Conservation (phyloP, 2,797 vertebrate genomes). For the Hyperoplus immaculatus region DNA sequence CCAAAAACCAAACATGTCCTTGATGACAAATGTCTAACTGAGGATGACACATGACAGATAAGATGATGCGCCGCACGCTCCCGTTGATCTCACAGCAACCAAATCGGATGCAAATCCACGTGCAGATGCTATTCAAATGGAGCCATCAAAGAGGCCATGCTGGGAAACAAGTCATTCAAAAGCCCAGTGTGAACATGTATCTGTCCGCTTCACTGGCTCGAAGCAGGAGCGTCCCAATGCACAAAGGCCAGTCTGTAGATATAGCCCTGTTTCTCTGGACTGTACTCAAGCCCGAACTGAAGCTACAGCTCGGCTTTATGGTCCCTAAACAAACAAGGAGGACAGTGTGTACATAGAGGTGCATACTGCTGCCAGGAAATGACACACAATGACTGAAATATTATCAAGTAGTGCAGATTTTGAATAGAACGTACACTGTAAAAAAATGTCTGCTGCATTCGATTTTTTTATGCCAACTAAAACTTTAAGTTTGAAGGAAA, state of each 20-base stretch:
- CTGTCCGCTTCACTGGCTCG: slow-evolving; percentile 23
- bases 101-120: slow-evolving; percentile 76
- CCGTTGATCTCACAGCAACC: slow-evolving; percentile 53
- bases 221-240: slow-evolving; percentile 21
- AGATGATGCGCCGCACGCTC: slow-evolving; percentile 3
- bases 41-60: slow-evolving; percentile 34
- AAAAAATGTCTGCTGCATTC: no score
- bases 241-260: slow-evolving; percentile 39
- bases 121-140: slow-evolving; percentile 65
- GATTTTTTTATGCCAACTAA: no score
- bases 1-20: slow-evolving; percentile 5
- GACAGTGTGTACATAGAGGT: background rate
- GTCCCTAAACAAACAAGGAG: slow-evolving; percentile 22
- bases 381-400: background rate
- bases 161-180: slow-evolving; percentile 29
- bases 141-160: slow-evolving; percentile 45
- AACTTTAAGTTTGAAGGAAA: no score
- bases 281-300: slow-evolving; percentile 2
- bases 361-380: background rate
- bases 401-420: background rate
- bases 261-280: background rate
- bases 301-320: slow-evolving; percentile 33
- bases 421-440: no score
- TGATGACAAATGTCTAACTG: background rate
- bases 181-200: slow-evolving; percentile 22